Evolutionary conservation across 2,113 vertebrate species (phyloP), one percentile per base, ranked within the genome.

Genomic region (Fregetta grallaria): DNA sequence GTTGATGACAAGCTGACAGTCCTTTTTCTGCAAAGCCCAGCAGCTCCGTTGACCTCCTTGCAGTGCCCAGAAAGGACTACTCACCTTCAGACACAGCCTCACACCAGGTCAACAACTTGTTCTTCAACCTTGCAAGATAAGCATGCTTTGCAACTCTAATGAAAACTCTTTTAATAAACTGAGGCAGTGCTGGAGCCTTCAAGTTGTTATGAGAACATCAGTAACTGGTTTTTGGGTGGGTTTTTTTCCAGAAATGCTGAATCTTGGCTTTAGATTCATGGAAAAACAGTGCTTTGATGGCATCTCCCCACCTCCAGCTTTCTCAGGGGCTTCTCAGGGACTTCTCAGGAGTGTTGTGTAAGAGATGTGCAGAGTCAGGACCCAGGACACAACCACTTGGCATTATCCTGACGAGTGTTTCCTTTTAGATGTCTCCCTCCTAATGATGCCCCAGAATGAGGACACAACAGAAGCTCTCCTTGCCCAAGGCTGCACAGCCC

Each of bases 21-120:
- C 11, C 23, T 63, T 84, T 32, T 49, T n/a, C 44, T 71, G 75
- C 38, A 62, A 65, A 93, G 34, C 32, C 52, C 84, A 78, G 42
- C 1, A 1, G 59, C 23, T 53, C 23, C 8, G 0, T 0, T 38
- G 66, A 29, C 38, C 56, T 82, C 44, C 58, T 53, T 4, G 1
- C 32, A 32, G 56, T 16, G 38, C 36, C 55, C 0, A 0, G 23
- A 42, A 5, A 70, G 32, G 40, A 49, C 45, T 8, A 16, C 25
- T 72, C 34, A 52, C 52, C 61, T 52, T 42, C 59, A 18, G 30
- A 40, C 59, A 73, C 34, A 42, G 63, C 13, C 78, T 34, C 27
- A 47, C 53, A n/a, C 6, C 6, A 2, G 26, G 9, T 56, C 70
- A 67, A 36, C 47, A 56, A 13, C 5, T 56, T 42, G 50, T 21